phyloP scores from a whole-genome alignment of 2,113 vertebrate species.

The Ageneiosus marmoratus region DNA sequence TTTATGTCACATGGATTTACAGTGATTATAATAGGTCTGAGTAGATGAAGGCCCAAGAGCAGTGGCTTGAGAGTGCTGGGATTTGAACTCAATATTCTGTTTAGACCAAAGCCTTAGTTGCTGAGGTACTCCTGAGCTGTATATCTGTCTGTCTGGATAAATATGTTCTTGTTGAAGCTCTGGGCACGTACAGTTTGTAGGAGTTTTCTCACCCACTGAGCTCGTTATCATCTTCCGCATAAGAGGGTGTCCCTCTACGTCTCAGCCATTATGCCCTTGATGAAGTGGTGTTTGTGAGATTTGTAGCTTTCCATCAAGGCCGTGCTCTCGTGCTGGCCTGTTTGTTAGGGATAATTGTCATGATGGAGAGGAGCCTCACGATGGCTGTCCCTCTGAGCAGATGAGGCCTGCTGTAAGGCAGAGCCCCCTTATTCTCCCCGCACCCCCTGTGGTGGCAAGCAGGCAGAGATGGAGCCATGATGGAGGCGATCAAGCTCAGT shows the following conservation, averaged over 20 bases:
- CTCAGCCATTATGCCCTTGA: constrained; percentile 29
- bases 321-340: constrained; percentile 35
- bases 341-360: constrained; percentile 52
- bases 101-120: not conserved
- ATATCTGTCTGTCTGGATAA: not conserved
- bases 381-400: constrained; percentile 37
- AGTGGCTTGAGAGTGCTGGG: not conserved
- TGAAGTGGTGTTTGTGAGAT: constrained; percentile 39
- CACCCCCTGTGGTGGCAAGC: constrained; percentile 24
- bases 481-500: constrained; percentile 3
- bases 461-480: constrained; percentile 4
- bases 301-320: constrained; percentile 33
- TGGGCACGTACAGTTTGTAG: constrained; percentile 28
- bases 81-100: not conserved
- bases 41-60: not conserved
- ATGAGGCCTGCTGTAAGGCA: constrained; percentile 20
- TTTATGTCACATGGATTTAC: not conserved
- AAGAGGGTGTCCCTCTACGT: constrained; percentile 30
- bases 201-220: constrained; percentile 15
- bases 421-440: constrained; percentile 12
- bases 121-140: not conserved
- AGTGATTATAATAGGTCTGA: not conserved
- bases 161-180: constrained; percentile 29
- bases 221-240: constrained; percentile 20
- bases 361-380: constrained; percentile 45